These are phyloP conservation scores for Anas flavirostris DNA, from an alignment of 2,797 vertebrate species.

Conservation along the genomic window DNA sequence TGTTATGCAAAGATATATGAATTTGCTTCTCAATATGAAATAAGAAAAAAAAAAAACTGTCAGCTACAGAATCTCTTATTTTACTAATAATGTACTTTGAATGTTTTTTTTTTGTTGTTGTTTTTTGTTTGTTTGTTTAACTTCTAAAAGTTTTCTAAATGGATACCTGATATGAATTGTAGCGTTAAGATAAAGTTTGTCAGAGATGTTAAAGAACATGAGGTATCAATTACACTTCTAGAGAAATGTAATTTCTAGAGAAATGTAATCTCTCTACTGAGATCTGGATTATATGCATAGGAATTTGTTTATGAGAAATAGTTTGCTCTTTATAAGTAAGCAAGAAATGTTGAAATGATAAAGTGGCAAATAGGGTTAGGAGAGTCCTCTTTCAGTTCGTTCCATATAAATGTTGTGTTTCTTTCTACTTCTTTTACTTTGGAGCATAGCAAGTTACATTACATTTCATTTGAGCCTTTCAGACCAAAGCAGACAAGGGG, in stretches of 20 bases:
- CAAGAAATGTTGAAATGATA: neutral
- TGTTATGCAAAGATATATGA: neutral
- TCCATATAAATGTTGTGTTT: neutral
- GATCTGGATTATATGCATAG: neutral
- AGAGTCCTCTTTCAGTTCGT: neutral
- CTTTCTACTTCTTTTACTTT: neutral
- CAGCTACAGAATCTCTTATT: neutral
- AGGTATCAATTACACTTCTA: neutral
- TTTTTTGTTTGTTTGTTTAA: neutral
- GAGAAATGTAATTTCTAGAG: neutral
- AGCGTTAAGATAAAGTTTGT: neutral
- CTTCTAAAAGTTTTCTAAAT: neutral
- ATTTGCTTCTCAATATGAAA: neutral
- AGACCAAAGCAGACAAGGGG: neutral
- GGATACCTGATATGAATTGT: neutral
- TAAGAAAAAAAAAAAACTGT: neutral
- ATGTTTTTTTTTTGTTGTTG: neutral
- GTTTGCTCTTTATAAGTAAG: neutral
- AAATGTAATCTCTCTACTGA: neutral
- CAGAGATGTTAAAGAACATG: neutral
- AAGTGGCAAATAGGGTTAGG: neutral
- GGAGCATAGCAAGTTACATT: neutral
- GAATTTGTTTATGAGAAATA: neutral
- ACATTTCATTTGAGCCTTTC: neutral
- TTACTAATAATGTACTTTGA: neutral